Evolutionary conservation across 2,113 vertebrate genomes (phyloP).

Genomic region (Chrysemys picta): DNA sequence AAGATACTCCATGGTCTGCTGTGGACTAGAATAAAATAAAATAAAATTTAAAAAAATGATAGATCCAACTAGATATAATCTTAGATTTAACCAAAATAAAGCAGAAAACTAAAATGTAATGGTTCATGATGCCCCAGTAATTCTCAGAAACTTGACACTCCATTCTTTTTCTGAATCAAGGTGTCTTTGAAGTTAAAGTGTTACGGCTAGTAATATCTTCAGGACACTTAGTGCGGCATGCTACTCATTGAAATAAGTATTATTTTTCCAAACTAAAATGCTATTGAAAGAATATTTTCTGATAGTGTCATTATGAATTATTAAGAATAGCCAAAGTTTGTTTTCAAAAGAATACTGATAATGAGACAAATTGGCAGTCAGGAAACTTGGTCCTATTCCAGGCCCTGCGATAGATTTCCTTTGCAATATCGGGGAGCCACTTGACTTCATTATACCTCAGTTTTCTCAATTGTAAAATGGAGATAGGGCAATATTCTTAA

Average conservation of each 20-base stretch:
- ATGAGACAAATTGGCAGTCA: neutral
- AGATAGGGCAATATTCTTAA: neutral
- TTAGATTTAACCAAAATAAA: neutral
- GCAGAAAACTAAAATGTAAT: neutral
- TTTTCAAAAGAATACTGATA: neutral
- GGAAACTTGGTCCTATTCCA: neutral
- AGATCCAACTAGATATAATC: neutral
- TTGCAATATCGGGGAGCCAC: neutral
- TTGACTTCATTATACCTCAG: neutral
- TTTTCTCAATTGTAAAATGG: constrained; percentile 7
- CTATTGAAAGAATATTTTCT: neutral
- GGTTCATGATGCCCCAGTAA: neutral
- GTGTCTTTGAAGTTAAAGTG: neutral
- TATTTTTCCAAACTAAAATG: neutral
- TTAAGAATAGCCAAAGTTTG: neutral
- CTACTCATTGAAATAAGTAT: neutral
- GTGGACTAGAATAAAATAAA: neutral
- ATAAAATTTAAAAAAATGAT: neutral
- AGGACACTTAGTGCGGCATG: neutral
- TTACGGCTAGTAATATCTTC: neutral
- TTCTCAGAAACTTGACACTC: neutral
- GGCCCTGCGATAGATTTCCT: neutral
- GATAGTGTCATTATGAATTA: neutral
- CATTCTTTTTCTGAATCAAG: neutral
- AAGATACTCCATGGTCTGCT: constrained; percentile 23